Evolutionary conservation across 2,113 vertebrate genomes (phyloP).

Genomic region (Prunella himalayana): DNA sequence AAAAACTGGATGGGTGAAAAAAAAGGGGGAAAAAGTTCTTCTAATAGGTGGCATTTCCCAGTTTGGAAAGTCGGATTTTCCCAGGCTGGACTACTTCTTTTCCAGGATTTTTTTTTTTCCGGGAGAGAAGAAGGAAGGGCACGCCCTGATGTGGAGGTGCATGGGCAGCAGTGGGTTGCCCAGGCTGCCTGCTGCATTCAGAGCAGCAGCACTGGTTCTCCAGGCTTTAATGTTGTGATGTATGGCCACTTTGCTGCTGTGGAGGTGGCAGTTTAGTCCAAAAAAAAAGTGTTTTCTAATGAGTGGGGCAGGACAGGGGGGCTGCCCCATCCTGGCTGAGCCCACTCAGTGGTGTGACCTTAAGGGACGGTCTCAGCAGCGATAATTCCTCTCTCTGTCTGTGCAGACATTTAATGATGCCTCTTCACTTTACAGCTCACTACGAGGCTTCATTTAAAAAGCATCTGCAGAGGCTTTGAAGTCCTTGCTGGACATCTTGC

Average conservation of each 20-base stretch:
- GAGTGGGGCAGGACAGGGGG: not conserved
- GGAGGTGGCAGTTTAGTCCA: not conserved
- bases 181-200: not conserved
- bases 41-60: not conserved
- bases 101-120: not conserved
- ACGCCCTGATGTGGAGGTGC: not conserved
- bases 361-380: not conserved
- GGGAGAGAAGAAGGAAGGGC: not conserved
- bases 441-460: not conserved
- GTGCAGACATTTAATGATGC: accelerated
- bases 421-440: not conserved
- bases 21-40: not conserved
- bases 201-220: accelerated
- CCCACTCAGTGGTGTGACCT: not conserved
- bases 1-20: not conserved
- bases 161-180: not conserved
- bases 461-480: not conserved
- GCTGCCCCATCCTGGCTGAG: not conserved
- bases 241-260: not conserved
- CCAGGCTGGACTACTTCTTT: not conserved
- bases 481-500: not conserved
- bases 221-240: not conserved
- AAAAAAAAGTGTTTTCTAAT: not conserved
- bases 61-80: not conserved
- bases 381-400: not conserved